Evolutionary conservation across 2,888 invertebrate genomes (phyloP).

Genomic region (Agrilus mali): DNA sequence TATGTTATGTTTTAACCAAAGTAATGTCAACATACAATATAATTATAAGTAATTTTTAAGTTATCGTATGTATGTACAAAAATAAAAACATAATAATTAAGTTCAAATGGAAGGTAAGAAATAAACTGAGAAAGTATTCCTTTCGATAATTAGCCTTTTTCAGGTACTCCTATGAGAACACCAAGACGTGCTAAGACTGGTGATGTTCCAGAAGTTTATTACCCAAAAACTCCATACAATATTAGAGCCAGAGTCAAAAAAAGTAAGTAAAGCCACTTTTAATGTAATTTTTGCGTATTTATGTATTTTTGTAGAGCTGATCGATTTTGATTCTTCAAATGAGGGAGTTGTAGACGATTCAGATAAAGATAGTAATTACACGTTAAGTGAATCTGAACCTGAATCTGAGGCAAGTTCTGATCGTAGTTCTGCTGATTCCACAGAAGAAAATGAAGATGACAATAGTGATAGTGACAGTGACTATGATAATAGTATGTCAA

Average conservation of each 20-base stretch:
- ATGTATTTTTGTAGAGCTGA: conserved; percentile 1
- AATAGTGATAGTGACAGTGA: conserved; percentile 23
- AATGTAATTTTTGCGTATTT: not conserved
- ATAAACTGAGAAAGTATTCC: too few species aligned
- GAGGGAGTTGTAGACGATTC: conserved; percentile 33
- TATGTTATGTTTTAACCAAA: too few species aligned
- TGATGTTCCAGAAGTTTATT: too few species aligned
- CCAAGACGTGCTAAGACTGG: too few species aligned
- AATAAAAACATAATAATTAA: too few species aligned
- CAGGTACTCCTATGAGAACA: too few species aligned
- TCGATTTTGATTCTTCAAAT: conserved; percentile 20
- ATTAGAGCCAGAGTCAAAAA: conserved; percentile 10
- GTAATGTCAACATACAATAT: too few species aligned
- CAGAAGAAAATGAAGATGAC: conserved; percentile 17
- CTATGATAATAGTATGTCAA: conserved; percentile 21
- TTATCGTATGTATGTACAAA: too few species aligned
- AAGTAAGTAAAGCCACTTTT: conserved; percentile 4
- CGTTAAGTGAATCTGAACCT: conserved; percentile 19
- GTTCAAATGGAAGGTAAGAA: too few species aligned
- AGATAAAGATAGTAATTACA: conserved; percentile 39
- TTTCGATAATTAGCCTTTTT: too few species aligned
- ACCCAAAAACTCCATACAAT: conserved; percentile 13
- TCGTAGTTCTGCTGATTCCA: not conserved
- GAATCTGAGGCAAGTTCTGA: conserved; percentile 10
- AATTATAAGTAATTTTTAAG: too few species aligned